Base-by-base conservation (phyloP, 1,140 invertebrate species). In the Dreissena rostriformis region DNA sequence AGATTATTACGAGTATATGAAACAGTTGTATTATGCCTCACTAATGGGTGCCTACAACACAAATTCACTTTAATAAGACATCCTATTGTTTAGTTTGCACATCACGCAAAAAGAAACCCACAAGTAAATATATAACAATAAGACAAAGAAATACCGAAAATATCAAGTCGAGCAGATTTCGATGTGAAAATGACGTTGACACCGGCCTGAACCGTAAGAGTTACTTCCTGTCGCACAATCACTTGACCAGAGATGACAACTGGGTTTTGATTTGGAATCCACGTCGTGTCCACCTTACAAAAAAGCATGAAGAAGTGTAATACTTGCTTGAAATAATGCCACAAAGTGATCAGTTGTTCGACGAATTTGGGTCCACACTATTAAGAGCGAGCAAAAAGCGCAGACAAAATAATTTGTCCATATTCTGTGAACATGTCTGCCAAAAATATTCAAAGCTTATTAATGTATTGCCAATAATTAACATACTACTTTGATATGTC, bases 191-290 rank as follows among this genome's bases (percentile, higher is more conserved):
- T 61, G 28, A 74, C 72, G 17, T 61, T 61, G 22, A 74, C 72
- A 19, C 72, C 72, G 4, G 72, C 72, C 57, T 61, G 72, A 11
- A 74, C 12, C 0, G 52, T 74, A 10, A 74, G 26, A 1, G 28
- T 28, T 0, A 28, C 53, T 17, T 15, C 10, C 29, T 51, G 28
- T 24, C 72, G 0, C 5, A 74, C 24, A 8, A 17, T 28, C 28
- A 74, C 19, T 7, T n/a, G 22, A 12, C 22, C 2, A 29, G 22
- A n/a, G 11, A 74, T 52, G 11, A 74, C 15, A 26, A 74, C 11
- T 28, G 72, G 72, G n/a, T 55, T 74, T 19, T 74, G 72, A 19
- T 19, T 74, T 12, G 53, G 72, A 61, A 74, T 61, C 72, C 72
- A 74, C 14, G 53, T 74, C 12, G 72, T 74, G 28, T 74, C 53